These are phyloP conservation scores for Lasioglossum zephyrum DNA, from an alignment of 2,888 invertebrate genomes.

Conservation along the genomic window DNA sequence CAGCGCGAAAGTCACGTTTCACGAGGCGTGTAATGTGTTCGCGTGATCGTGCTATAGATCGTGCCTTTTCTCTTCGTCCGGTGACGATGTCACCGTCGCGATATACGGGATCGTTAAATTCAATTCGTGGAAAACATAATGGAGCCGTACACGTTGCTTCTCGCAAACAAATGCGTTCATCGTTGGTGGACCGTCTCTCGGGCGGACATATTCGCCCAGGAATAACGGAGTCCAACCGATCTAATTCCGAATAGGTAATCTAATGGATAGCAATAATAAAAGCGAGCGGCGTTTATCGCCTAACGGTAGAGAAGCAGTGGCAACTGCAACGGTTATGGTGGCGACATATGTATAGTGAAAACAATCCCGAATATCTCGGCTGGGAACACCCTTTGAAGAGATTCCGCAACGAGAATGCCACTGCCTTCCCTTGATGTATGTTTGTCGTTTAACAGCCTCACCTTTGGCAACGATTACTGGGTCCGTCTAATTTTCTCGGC, in stretches of 20 bases:
- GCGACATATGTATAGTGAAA: not conserved
- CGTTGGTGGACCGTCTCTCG: not conserved
- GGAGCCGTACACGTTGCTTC: constrained; percentile 56
- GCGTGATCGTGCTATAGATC: not conserved
- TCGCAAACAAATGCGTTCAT: constrained; percentile 3
- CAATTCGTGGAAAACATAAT: constrained; percentile 65
- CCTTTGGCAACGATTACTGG: constrained; percentile 6
- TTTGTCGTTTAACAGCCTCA: constrained; percentile 17
- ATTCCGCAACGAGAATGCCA: constrained; percentile 12
- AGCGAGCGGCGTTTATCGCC: constrained; percentile 17
- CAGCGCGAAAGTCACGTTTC: not conserved
- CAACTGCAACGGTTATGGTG: not conserved
- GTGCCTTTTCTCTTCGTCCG: not conserved
- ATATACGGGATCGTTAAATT: constrained; percentile 44
- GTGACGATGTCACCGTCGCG: constrained; percentile 1
- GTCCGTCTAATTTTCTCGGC: not conserved
- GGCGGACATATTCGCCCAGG: not conserved
- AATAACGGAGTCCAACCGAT: constrained; percentile 35
- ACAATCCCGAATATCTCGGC: not conserved
- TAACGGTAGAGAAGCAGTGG: not conserved
- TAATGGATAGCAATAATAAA: constrained; percentile 47
- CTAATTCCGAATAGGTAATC: constrained; percentile 51
- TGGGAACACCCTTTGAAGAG: constrained; percentile 4
- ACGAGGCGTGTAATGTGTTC: not conserved
- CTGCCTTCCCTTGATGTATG: not conserved